phyloP scores from a whole-genome alignment of 2,888 invertebrate species.

The Oxycera nigricornis region DNA sequence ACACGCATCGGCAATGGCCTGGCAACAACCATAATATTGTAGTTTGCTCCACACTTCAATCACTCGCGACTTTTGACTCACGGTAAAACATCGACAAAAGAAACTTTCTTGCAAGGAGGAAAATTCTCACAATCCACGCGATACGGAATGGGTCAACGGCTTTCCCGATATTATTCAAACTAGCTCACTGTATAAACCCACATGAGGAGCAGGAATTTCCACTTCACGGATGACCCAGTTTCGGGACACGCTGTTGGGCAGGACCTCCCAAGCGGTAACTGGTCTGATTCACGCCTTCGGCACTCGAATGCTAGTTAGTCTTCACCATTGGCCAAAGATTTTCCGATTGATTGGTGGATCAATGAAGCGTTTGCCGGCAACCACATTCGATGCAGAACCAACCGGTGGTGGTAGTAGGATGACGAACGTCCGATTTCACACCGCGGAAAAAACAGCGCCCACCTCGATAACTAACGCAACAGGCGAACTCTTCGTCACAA shows the following conservation, averaged over 20 bases:
- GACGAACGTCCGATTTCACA: background rate
- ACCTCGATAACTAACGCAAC: background rate
- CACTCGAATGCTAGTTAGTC: background rate
- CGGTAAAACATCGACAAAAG: background rate
- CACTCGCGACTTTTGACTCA: background rate
- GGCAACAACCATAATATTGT: background rate
- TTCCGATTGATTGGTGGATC: background rate
- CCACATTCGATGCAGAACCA: conserved; percentile 5
- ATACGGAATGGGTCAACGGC: conserved; percentile 3
- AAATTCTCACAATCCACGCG: background rate
- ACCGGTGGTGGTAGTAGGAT: background rate
- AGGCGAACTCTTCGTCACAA: background rate
- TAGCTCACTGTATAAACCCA: background rate
- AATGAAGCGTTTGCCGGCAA: background rate
- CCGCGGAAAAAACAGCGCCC: background rate
- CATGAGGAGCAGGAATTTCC: background rate
- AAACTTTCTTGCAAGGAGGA: background rate
- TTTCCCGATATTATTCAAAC: background rate
- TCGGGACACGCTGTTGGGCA: background rate
- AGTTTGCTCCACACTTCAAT: background rate
- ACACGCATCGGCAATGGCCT: background rate
- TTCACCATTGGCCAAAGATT: background rate
- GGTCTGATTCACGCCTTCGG: background rate
- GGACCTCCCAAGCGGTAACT: background rate
- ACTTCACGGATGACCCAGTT: conserved; percentile 4